These are phyloP conservation scores for Dromiciops gliroides DNA, from an alignment of 2,113 vertebrate species.

Conservation along the genomic window DNA sequence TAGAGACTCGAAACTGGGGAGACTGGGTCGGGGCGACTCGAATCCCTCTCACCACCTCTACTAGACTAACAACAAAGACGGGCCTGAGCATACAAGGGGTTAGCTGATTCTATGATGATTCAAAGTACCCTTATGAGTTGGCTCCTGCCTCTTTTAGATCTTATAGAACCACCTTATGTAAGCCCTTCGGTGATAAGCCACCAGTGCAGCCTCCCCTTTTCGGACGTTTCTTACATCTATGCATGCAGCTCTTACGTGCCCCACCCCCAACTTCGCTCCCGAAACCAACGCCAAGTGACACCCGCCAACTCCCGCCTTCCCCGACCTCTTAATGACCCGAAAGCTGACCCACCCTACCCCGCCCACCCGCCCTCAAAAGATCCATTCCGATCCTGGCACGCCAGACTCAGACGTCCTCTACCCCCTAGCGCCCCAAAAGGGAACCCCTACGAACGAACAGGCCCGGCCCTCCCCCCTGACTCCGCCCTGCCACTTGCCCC, in stretches of 20 bases:
- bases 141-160: background rate
- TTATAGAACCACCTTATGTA: background rate
- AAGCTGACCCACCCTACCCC: background rate
- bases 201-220: background rate
- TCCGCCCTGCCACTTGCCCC: slow-evolving; percentile 8
- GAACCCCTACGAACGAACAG: background rate
- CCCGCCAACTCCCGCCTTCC: background rate
- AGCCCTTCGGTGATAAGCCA: background rate
- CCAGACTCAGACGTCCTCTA: background rate
- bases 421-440: background rate
- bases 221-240: background rate
- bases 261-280: background rate
- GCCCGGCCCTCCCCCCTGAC: background rate
- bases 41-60: background rate
- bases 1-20: background rate
- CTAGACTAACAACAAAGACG: background rate
- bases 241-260: too few relatives aligned
- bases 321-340: background rate
- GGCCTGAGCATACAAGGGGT: background rate
- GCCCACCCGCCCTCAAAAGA: background rate
- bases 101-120: background rate
- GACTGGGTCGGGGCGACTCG: background rate
- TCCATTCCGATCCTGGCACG: background rate
- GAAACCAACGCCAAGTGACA: slow-evolving; percentile 32
- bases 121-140: background rate